Conservation (phyloP, 2,113 vertebrate species). For the Spilogale gracilis region DNA sequence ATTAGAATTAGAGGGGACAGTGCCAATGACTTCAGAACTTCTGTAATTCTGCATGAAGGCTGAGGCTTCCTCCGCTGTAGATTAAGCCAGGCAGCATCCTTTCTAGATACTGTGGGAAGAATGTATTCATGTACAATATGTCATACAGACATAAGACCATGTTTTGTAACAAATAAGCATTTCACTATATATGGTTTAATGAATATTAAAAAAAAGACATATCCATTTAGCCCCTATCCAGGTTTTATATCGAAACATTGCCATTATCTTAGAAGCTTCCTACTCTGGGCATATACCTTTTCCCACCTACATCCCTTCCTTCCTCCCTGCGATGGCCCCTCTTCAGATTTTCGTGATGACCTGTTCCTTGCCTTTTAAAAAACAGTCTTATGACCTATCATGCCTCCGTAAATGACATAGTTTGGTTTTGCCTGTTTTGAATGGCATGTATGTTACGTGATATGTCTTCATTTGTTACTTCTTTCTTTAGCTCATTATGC, state of each 20-base stretch:
- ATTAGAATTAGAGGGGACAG: background rate
- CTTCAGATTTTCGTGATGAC: background rate
- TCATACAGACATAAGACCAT: background rate
- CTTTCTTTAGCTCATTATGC: background rate
- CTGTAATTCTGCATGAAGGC: background rate
- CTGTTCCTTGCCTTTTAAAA: background rate
- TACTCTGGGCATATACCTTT: background rate
- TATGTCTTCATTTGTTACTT: conserved; percentile 28
- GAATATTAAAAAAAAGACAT: background rate
- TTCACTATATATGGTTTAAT: background rate
- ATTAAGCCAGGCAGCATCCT: background rate
- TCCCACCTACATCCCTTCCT: background rate
- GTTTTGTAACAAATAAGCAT: background rate
- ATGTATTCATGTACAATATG: background rate
- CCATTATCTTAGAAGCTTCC: background rate
- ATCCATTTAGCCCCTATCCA: background rate
- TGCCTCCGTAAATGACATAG: background rate
- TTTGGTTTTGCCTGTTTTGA: background rate
- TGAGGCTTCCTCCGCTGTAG: background rate
- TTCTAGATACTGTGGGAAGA: background rate
- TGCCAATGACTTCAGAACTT: background rate
- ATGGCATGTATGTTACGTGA: background rate
- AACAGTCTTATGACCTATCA: background rate
- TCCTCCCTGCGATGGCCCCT: background rate
- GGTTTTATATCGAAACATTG: background rate